Conservation (phyloP, 1,140 invertebrate genomes). For the Carposina sasakii region DNA sequence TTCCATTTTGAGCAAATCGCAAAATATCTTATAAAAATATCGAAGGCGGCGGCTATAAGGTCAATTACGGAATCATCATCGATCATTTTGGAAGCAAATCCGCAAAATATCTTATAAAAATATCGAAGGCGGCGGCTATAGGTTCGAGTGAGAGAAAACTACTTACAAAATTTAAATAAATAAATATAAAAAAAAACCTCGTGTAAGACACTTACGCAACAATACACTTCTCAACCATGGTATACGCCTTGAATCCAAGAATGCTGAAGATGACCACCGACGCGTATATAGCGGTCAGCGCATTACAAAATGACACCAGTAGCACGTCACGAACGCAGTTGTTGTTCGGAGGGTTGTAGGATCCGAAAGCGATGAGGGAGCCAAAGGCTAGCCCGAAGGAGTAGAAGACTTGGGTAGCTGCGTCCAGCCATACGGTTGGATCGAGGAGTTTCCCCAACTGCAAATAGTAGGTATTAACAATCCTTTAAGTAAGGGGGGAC, state of each 20-base stretch:
- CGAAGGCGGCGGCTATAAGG: background rate
- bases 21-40: background rate
- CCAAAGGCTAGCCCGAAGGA: slow-evolving; percentile 95
- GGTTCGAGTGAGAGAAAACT: background rate
- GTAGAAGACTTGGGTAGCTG: slow-evolving; percentile 97
- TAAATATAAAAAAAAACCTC: background rate
- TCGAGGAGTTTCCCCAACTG: slow-evolving; percentile 86
- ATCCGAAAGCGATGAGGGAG: slow-evolving; percentile 92
- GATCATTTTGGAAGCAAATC: background rate
- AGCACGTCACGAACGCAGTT: slow-evolving; percentile 93
- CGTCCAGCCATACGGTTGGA: slow-evolving; percentile 93
- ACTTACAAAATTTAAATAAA: background rate
- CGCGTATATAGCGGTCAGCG: slow-evolving; percentile 93
- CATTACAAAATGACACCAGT: slow-evolving; percentile 91
- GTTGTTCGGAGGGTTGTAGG: slow-evolving; percentile 92
- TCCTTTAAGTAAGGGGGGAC: no score
- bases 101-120: background rate
- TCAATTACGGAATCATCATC: background rate
- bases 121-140: background rate
- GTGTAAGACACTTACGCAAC: slow-evolving; percentile 74
- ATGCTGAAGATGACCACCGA: slow-evolving; percentile 93
- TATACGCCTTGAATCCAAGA: slow-evolving; percentile 89
- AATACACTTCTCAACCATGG: slow-evolving; percentile 86
- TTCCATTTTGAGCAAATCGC: no score
- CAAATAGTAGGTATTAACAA: no score